Evolutionary conservation across 2,113 vertebrate species (phyloP).

Genomic region (Varanus salvator): DNA sequence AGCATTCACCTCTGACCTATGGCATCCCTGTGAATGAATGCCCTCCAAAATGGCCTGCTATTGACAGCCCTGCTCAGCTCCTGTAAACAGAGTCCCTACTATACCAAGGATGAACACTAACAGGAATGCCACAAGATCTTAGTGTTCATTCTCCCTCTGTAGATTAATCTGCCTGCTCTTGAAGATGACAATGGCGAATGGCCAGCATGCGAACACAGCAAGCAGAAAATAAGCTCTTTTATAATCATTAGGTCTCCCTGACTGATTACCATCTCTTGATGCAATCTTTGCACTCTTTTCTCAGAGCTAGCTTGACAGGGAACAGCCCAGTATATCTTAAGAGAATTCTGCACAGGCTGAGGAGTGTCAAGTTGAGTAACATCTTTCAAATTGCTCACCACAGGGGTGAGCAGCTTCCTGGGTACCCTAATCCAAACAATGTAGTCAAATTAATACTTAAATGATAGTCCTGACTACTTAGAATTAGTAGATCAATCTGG

Average conservation of each 20-base stretch:
- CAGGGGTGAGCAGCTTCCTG: conserved; percentile 58
- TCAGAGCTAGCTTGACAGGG: conserved; percentile 56
- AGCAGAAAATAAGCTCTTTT: conserved; percentile 45
- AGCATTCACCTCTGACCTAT: no score
- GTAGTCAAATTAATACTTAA: conserved; percentile 51
- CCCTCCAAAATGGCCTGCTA: no score
- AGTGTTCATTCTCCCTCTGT: accelerated
- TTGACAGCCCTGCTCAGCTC: no score
- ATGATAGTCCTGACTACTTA: conserved; percentile 30
- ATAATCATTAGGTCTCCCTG: conserved; percentile 58
- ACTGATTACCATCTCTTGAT: conserved; percentile 51
- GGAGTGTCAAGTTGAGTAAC: conserved; percentile 43
- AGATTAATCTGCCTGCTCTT: not conserved
- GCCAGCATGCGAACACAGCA: conserved; percentile 42
- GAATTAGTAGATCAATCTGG: conserved; percentile 41
- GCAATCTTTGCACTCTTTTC: conserved; percentile 55
- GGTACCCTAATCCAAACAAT: conserved; percentile 48
- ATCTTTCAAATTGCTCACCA: conserved; percentile 34
- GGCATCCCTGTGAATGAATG: no score
- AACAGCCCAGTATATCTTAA: not conserved
- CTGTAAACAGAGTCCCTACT: no score
- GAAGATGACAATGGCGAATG: conserved; percentile 52
- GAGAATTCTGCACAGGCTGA: not conserved
- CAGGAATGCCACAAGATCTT: accelerated
- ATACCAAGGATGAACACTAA: accelerated